Percentiles rank a stretch among this genome's conserved stretches.
phyloP scores from a whole-genome alignment of 2,888 invertebrate species.

The Epiblema foenella region DNA sequence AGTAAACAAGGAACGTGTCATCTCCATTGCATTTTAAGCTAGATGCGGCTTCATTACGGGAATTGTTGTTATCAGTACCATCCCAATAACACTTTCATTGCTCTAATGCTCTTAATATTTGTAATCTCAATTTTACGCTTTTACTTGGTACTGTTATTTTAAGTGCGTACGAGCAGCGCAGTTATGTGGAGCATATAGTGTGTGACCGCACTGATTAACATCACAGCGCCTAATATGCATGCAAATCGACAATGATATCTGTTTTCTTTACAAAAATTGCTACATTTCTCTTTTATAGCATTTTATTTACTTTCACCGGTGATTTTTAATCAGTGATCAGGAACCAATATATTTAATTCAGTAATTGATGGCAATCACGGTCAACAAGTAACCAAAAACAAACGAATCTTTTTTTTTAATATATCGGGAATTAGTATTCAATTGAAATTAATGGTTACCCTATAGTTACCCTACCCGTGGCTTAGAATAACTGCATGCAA shows the following conservation, averaged over 20 bases:
- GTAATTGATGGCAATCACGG: no score
- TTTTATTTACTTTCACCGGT: background rate
- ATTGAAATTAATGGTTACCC: no score
- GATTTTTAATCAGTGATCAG: no score
- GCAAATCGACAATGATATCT: conserved; percentile 31
- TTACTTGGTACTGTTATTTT: conserved; percentile 50
- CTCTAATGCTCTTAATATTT: background rate
- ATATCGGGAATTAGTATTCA: no score
- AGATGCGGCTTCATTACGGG: background rate
- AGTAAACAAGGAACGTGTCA: background rate
- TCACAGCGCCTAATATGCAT: conserved; percentile 19
- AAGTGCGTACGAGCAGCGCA: conserved; percentile 34
- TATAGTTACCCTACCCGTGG: no score
- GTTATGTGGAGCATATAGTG: conserved; percentile 48
- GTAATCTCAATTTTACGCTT: conserved; percentile 13
- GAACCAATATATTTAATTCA: no score
- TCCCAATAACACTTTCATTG: background rate
- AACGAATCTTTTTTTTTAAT: no score
- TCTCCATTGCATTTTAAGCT: background rate
- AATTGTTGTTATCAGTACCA: background rate
- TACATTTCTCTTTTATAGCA: background rate
- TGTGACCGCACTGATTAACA: conserved; percentile 48
- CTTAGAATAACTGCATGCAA: no score
- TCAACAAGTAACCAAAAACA: no score
- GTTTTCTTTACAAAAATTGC: conserved; percentile 5